Base-by-base conservation (phyloP, 2,888 invertebrate genomes). In the Thymelicus lineola region DNA sequence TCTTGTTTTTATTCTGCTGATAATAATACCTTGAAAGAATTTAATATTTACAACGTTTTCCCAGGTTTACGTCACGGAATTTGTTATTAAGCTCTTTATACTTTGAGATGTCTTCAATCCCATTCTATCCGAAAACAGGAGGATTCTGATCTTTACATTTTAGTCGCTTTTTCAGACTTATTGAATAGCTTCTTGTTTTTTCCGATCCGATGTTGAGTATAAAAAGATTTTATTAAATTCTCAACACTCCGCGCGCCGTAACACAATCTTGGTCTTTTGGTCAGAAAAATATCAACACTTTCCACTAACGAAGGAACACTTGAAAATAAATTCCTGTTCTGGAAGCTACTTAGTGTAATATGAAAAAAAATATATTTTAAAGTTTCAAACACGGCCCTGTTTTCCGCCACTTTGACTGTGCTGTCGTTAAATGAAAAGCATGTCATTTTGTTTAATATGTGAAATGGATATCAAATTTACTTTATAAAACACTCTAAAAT, bases 221-320 rank as follows among this genome's bases (percentile, higher is more conserved):
- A 73, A 82, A 85, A 87, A 81, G 86, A 86, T 85, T 79, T 84
- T 86, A 87, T 86, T 82, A 83, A 85, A 86, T 85, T 82, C 12
- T 20, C 12, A 53, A 53, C 17, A 28, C 17, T 53, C 17, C 12
- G 10, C n/a, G n/a, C n/a, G n/a, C 12, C 3, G 53, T 20, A 9
- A 12, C 3, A 17, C 10, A 53, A 53, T 1, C 0, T 12, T 42
- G 42, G 4, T 42, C 42, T 42, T 42, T 28, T 0, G 7, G 15
- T 50, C 17, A 12, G 4, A 20, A 36, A 50, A 67, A 67, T 53
- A 45, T 48, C 42, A 42, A 53, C 28, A 45, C 35, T 65, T 53
- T 50, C 45, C 17, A 64, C 36, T 12, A 60, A 10, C 50, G 7
- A 50, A 65, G 53, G 48, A 50, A 15, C 7, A 50, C 15, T 50